Evolutionary conservation across 2,888 invertebrate species (phyloP), one percentile per base, ranked within the genome.

Genomic region (Leptopilina syphax): DNA sequence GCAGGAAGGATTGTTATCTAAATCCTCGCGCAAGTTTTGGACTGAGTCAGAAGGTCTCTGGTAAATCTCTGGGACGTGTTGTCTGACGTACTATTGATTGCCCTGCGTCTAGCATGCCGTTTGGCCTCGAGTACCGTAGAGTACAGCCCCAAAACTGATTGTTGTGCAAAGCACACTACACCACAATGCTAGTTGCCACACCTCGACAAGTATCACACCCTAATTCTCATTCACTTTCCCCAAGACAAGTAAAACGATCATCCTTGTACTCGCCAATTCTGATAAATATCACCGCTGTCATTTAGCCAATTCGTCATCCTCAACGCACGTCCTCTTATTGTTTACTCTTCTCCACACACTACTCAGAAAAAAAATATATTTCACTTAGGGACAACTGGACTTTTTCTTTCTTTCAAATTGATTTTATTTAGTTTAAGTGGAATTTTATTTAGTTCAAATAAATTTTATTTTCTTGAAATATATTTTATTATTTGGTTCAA

Each of bases 1-100:
- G 13, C n/a, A 73, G 57, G 34, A 27, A 73, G 54, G 70, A 73
- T 73, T 54, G 13, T 34, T 73, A 54, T 57, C 50, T 50, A 57
- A 57, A 34, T 24, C 50, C 70, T 54, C 44, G 44, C 70, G 27
- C 70, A 70, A 70, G 70, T 50, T 70, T 70, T 9, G 70, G 70
- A 73, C 54, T 13, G 70, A 73, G 50, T 73, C 70, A 54, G 54
- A 54, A 73, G 50, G 54, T 73, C 34, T 44, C 44, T 73, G 54
- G 13, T 73, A 73, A 73, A 73, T 73, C 70, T 73, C 70, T 57
- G 70, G 76, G 77, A 82, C 82, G 81, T 82, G 83, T 82, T 81
- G 82, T 82, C 83, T 80, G 83, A 83, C 83, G 81, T 82, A 83
- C 79, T 83, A 83, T 83, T 80, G 83, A 83, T 83, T 83, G 83